These are phyloP conservation scores for Kradibia gibbosae DNA, from an alignment of 1,140 invertebrate species.

Conservation along the genomic window DNA sequence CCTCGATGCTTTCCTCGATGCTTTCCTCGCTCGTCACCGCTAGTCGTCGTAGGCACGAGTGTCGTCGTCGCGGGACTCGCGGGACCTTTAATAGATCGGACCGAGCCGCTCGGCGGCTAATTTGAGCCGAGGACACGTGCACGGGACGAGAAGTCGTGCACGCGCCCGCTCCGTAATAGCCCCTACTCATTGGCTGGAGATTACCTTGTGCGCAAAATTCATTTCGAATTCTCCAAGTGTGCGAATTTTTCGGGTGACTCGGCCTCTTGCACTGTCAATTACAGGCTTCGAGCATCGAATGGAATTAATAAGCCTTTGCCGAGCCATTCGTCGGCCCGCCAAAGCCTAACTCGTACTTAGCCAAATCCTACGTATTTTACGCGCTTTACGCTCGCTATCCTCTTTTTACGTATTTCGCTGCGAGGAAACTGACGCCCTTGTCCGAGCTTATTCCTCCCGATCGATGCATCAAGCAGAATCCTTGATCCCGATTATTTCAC, in stretches of 20 bases:
- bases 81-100: slow-evolving; percentile 36
- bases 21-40: background rate
- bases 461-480: too few relatives aligned
- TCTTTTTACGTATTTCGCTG: too few relatives aligned
- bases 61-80: background rate
- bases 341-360: too few relatives aligned
- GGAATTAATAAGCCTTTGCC: too few relatives aligned
- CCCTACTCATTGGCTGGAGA: slow-evolving; percentile 1
- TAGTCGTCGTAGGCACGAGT: slow-evolving; percentile 7
- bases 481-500: too few relatives aligned
- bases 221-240: slow-evolving; percentile 8
- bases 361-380: too few relatives aligned
- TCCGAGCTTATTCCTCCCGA: too few relatives aligned
- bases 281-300: background rate
- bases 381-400: too few relatives aligned
- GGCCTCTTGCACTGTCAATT: background rate
- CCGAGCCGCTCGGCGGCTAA: background rate
- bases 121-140: background rate
- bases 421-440: too few relatives aligned
- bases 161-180: background rate
- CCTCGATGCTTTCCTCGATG: background rate
- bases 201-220: slow-evolving; percentile 10
- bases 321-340: too few relatives aligned
- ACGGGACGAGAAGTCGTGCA: slow-evolving; percentile 6
- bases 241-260: slow-evolving; percentile 29